Conservation (phyloP, 2,888 invertebrate genomes). For the Horisme vitalbata region DNA sequence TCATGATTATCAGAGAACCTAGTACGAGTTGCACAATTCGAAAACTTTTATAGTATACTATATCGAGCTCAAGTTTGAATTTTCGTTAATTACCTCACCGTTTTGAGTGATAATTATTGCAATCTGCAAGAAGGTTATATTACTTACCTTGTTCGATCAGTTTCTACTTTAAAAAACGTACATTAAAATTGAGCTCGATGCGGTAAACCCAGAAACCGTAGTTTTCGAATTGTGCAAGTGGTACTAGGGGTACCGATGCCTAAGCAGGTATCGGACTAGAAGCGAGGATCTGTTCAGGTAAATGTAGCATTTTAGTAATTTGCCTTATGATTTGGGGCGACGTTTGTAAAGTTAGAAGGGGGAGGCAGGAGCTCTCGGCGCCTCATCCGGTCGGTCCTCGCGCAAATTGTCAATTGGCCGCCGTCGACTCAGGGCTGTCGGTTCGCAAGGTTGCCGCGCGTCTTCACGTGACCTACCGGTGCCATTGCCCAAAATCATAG, state of each 20-base stretch:
- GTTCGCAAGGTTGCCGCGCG: conserved; percentile 55
- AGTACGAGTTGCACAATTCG: too few relatives aligned
- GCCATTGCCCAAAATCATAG: conserved; percentile 40
- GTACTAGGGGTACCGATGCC: neutral
- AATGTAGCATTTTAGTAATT: conserved; percentile 50
- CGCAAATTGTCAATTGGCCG: conserved; percentile 77
- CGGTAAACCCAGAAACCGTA: too few relatives aligned
- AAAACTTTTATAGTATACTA: too few relatives aligned
- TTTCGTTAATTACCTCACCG: too few relatives aligned
- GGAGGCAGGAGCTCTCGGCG: conserved; percentile 68
- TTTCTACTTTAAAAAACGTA: too few relatives aligned
- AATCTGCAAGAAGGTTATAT: too few relatives aligned
- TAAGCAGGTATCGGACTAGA: neutral
- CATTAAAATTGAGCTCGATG: too few relatives aligned
- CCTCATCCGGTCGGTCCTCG: conserved; percentile 74
- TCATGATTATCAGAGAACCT: too few relatives aligned
- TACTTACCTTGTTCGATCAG: too few relatives aligned
- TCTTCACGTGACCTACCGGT: conserved; percentile 53
- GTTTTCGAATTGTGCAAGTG: too few relatives aligned
- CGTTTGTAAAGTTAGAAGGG: conserved; percentile 68
- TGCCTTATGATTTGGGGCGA: conserved; percentile 55
- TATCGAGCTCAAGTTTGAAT: too few relatives aligned
- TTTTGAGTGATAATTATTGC: too few relatives aligned
- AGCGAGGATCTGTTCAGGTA: conserved; percentile 38
- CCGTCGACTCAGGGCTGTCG: conserved; percentile 65